A percentile compares a stretch with the other conserved stretches of the same genome.
Evolutionary conservation across 2,113 vertebrate species (phyloP).

Genomic region (Cynopterus brachyotis): DNA sequence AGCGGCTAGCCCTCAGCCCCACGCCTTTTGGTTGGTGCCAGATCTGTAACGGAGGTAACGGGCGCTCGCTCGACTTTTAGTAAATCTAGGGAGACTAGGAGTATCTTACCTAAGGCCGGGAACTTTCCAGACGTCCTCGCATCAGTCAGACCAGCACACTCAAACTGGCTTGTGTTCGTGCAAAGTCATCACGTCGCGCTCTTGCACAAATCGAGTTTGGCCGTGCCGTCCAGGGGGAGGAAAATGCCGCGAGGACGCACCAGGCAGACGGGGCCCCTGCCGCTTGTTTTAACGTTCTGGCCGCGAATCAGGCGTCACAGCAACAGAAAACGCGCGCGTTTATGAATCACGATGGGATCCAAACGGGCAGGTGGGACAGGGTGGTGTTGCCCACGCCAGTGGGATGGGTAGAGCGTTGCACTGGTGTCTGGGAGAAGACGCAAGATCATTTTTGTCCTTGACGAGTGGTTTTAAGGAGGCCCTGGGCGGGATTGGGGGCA

Average conservation of each 20-base stretch:
- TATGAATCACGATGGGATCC: background rate
- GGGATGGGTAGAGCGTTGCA: background rate
- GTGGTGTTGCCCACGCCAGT: background rate
- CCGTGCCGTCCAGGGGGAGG: background rate
- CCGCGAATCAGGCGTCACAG: background rate
- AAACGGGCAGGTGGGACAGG: background rate
- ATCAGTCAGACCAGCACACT: no score
- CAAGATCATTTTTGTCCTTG: background rate
- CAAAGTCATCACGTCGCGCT: background rate
- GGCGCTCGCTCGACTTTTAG: background rate
- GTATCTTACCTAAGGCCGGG: rapidly evolving
- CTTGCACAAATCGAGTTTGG: background rate
- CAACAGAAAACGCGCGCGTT: background rate
- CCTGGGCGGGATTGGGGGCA: background rate
- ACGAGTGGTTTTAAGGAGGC: background rate
- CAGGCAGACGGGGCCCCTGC: background rate
- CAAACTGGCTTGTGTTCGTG: background rate
- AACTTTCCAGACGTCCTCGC: no score
- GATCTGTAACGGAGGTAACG: background rate
- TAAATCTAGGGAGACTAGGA: no score
- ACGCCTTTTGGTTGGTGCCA: background rate
- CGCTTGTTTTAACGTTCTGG: background rate
- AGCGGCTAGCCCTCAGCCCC: background rate
- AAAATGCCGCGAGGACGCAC: background rate
- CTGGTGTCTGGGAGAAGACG: background rate